phyloP scores from a whole-genome alignment of 2,797 vertebrate species.

The Lagodon rhomboides region DNA sequence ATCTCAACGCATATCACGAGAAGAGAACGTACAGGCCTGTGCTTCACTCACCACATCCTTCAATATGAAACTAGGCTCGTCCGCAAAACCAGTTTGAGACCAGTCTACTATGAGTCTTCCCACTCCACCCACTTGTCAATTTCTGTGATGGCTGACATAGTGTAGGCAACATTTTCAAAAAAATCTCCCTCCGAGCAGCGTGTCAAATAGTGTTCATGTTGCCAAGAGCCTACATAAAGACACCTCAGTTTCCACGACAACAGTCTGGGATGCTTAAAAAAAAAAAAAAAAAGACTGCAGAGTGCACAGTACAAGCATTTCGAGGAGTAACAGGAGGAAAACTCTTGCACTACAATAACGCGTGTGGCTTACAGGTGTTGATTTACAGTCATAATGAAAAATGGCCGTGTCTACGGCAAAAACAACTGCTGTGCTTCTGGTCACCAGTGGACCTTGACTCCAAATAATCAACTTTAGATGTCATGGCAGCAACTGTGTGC shows the following conservation, averaged over 20 bases:
- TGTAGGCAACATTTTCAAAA: constrained; percentile 73
- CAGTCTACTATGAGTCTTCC: constrained; percentile 71
- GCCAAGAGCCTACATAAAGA: constrained; percentile 79
- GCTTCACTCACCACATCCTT: constrained; percentile 38
- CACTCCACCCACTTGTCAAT: constrained; percentile 81
- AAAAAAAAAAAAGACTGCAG: constrained; percentile 50
- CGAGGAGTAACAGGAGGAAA: constrained; percentile 34
- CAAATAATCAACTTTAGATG: constrained; percentile 31
- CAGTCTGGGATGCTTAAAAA: constrained; percentile 66
- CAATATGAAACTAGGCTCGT: constrained; percentile 45
- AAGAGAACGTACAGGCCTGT: neutral
- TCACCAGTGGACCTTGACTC: constrained; percentile 19
- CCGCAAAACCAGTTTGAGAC: constrained; percentile 60
- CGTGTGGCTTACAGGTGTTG: constrained; percentile 30
- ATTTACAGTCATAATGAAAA: constrained; percentile 40
- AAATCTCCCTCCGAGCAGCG: constrained; percentile 61
- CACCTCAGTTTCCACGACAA: constrained; percentile 86
- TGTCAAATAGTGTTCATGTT: constrained; percentile 74
- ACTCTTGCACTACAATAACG: constrained; percentile 34
- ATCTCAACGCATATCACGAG: neutral
- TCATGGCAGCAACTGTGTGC: neutral
- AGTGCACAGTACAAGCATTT: constrained; percentile 12
- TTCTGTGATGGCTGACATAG: constrained; percentile 71
- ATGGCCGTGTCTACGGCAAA: constrained; percentile 3
- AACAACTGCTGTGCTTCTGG: constrained; percentile 22